A percentile compares a stretch with the other conserved stretches of the same genome.
Evolutionary conservation across 1,140 invertebrate species (phyloP).

Genomic region (Drosophila parabipectinata): DNA sequence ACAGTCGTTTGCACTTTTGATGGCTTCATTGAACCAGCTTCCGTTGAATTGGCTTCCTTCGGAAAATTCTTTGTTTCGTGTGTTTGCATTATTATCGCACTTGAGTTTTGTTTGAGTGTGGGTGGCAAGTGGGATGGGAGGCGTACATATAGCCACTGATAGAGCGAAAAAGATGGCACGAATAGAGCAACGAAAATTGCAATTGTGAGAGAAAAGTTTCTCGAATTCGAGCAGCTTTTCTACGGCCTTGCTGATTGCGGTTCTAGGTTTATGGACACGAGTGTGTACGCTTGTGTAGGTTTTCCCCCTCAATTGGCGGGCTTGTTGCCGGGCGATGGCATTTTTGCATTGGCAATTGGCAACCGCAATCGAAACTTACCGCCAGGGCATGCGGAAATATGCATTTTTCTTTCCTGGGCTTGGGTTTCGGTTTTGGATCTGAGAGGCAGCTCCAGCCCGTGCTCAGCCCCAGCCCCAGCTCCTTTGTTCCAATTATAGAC

Average conservation of each 20-base stretch:
- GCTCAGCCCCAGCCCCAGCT: conserved; percentile 18
- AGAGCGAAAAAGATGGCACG: conserved; percentile 9
- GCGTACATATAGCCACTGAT: neutral
- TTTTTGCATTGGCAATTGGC: conserved; percentile 34
- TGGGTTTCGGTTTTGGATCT: conserved; percentile 6
- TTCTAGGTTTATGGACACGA: conserved; percentile 12
- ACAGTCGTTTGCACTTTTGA: conserved; percentile 55
- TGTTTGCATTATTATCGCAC: conserved; percentile 73
- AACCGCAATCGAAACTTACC: conserved; percentile 48
- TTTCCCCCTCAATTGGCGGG: conserved; percentile 8
- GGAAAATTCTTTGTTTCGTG: conserved; percentile 70
- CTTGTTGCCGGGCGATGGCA: conserved; percentile 52
- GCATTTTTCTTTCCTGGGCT: conserved; percentile 25
- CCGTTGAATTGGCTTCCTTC: conserved; percentile 38
- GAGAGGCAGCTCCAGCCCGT: neutral
- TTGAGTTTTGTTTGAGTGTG: conserved; percentile 12
- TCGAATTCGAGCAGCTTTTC: conserved; percentile 4
- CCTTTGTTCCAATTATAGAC: conserved; percentile 80
- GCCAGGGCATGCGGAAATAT: conserved; percentile 56
- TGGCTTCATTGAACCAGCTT: conserved; percentile 73
- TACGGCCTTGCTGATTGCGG: conserved; percentile 74
- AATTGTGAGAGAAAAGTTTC: conserved; percentile 34
- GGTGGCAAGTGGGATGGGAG: neutral
- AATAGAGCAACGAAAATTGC: conserved; percentile 17
- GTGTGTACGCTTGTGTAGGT: conserved; percentile 8